phyloP scores from a whole-genome alignment of 2,888 invertebrate species.

The Rhagium mordax region DNA sequence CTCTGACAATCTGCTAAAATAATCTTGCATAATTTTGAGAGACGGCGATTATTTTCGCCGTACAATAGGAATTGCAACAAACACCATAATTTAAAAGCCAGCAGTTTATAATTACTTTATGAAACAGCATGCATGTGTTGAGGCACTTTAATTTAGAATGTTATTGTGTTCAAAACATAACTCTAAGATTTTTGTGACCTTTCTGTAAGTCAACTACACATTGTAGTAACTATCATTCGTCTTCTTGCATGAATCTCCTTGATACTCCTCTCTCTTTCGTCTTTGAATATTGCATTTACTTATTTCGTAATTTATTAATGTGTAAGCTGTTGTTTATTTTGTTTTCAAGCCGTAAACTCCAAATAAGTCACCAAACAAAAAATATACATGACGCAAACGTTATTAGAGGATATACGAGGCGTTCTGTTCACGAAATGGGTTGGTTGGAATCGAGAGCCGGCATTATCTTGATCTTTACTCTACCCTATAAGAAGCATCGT shows the following conservation, averaged over 20 bases:
- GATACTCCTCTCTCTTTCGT: slow-evolving; percentile 65
- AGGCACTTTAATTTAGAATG: slow-evolving; percentile 61
- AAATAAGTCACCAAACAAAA: slow-evolving; percentile 56
- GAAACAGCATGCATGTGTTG: slow-evolving; percentile 51
- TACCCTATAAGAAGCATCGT: too few relatives aligned
- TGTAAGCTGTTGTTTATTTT: slow-evolving; percentile 60
- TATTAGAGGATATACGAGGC: slow-evolving; percentile 16
- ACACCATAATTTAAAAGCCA: slow-evolving; percentile 49
- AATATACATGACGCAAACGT: slow-evolving; percentile 35
- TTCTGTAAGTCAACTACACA: slow-evolving; percentile 60
- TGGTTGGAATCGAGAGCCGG: not conserved
- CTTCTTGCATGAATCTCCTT: slow-evolving; percentile 67
- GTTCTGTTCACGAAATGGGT: not conserved
- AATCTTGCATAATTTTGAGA: slow-evolving; percentile 53
- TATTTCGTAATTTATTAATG: slow-evolving; percentile 63
- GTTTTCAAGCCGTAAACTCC: slow-evolving; percentile 58
- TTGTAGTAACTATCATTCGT: slow-evolving; percentile 61
- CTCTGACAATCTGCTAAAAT: slow-evolving; percentile 45
- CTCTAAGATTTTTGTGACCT: slow-evolving; percentile 65
- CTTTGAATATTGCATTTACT: slow-evolving; percentile 63
- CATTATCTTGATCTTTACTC: too few relatives aligned
- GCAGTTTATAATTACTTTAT: slow-evolving; percentile 53
- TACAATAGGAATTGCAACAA: slow-evolving; percentile 50
- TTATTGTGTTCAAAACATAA: slow-evolving; percentile 65
- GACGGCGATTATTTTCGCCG: slow-evolving; percentile 46